Base-by-base conservation (phyloP, 2,888 invertebrate species). In the Eristalis tenax region DNA sequence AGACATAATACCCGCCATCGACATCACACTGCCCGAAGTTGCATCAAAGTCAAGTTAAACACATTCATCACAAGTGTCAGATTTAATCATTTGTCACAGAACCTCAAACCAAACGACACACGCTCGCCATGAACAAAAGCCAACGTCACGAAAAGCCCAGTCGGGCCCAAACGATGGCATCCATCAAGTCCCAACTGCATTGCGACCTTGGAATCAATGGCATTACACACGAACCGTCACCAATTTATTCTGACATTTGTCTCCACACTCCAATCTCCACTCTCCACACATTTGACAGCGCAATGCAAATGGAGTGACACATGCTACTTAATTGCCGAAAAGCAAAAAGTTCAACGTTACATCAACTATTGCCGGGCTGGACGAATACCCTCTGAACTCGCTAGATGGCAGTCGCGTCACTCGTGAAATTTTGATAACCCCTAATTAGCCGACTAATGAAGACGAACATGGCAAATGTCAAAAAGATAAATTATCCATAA, bases 391-490 rank as follows among this genome's bases (percentile, higher is more conserved):
- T 18, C 18, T 18, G 50, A 50, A 50, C 50, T 18, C 50, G 50
- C 18, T 50, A 22, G 50, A 50, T 50, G 50, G 50, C 50, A 50
- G 18, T 50, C 6, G 50, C 18, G 18, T 50, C 32, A 38, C 32
- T 38, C 11, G 56, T 59, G 69, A 64, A 76, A 50, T 50, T 66
- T 57, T 40, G 83, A 84, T 71, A 80, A 68, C 18, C 75, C 63
- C 81, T 81, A 81, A 85, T 85, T 85, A 85, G 71, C 61, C 18
- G 28, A 32, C 68, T 84, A 80, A 76, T 85, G 71, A 77, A 63
- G 66, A 68, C 80, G 81, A 76, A 71, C 56, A 71, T 83, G 84
- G 77, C 84, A 81, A 85, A 81, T 68, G 84, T 81, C 84, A 76
- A 68, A 71, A 64, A 59, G 66, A 75, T 63, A 75, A 83, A 75